These are phyloP conservation scores for Malurus cyaneus DNA, from an alignment of 2,113 vertebrate genomes.

Conservation along the genomic window DNA sequence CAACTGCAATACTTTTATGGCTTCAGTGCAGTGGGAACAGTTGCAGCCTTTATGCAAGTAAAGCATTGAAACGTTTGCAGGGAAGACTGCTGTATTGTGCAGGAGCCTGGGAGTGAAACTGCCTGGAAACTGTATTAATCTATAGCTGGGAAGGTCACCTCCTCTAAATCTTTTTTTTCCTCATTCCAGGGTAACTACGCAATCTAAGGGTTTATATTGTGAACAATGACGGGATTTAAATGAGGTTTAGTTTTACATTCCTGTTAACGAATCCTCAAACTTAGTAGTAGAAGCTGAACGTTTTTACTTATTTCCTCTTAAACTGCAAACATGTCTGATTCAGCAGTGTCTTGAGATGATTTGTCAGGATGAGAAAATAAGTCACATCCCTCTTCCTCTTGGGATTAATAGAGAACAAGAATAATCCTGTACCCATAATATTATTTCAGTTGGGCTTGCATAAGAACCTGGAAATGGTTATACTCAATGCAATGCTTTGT, in stretches of 20 bases:
- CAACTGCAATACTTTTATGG: constrained; percentile 33
- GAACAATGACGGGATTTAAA: constrained; percentile 9
- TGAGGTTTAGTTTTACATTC: constrained; percentile 12
- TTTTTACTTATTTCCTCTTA: constrained; percentile 32
- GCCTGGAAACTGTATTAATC: background rate
- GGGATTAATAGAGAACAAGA: constrained; percentile 17
- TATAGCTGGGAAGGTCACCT: background rate
- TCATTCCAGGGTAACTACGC: background rate
- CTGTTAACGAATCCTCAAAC: background rate
- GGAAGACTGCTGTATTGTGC: constrained; percentile 42
- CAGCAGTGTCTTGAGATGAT: constrained; percentile 24
- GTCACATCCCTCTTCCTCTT: constrained; percentile 28
- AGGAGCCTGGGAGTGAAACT: background rate
- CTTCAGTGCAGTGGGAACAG: constrained; percentile 36
- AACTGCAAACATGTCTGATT: constrained; percentile 26
- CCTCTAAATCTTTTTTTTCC: background rate
- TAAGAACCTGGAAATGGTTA: constrained; percentile 31
- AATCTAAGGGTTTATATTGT: background rate
- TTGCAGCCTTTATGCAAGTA: constrained; percentile 37
- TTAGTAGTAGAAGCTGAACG: background rate
- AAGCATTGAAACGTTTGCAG: background rate
- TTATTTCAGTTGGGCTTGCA: constrained; percentile 45
- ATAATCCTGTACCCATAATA: constrained; percentile 17
- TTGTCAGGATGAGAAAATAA: constrained; percentile 57
- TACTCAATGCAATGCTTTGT: background rate